Base-by-base conservation (phyloP, 2,797 vertebrate species). In the Protonibea diacanthus region DNA sequence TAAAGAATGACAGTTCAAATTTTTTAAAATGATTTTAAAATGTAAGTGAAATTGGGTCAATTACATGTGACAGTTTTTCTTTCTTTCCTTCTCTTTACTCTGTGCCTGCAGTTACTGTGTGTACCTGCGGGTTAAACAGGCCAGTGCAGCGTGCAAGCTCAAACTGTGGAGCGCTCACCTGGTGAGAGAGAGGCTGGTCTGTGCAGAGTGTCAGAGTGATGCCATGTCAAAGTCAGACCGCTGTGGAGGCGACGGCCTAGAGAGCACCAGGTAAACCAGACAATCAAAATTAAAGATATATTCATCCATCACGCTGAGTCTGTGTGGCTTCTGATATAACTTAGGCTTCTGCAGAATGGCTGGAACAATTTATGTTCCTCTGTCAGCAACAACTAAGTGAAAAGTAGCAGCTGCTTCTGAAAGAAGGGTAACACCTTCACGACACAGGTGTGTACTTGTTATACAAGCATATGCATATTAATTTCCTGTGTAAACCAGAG, bases 51-150 rank as follows among this genome's bases (percentile, higher is more conserved):
- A 21, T 14, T 4, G 2, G 15, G 17, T 38, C 0, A 14, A 9
- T 21, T 9, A 1, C 21, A 21, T 47, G 17, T 65, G 17, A 60
- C 42, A 13, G 12, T 4, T 61, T 20, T 42, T 8, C 2, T 14
- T 9, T 66, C 51, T 67, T 17, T 58, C n/a, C 3, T 10, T 40
- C 11, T 71, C 25, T 9, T 45, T 21, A 1, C 25, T 60, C n/a
- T 87, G 29, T 82, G 44, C 51, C 68, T 88, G 53, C 90, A 96
- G 96, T 84, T 97, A 95, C 89, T 97, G 96, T 21, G 92, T 96
- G 86, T 94, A 95, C 89, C 95, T 97, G 91, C 93, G 94, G 33
- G 81, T 97, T 83, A 95, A 93, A 51, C 96, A 94, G 92, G 93
- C 93, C 61, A 95, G 95, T 3, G 56, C 80, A 0, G 94, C 76